A percentile compares a stretch with the other conserved stretches of the same genome.
These are phyloP conservation scores for Serrognathus titanus DNA, from an alignment of 2,888 invertebrate genomes.

Conservation along the genomic window DNA sequence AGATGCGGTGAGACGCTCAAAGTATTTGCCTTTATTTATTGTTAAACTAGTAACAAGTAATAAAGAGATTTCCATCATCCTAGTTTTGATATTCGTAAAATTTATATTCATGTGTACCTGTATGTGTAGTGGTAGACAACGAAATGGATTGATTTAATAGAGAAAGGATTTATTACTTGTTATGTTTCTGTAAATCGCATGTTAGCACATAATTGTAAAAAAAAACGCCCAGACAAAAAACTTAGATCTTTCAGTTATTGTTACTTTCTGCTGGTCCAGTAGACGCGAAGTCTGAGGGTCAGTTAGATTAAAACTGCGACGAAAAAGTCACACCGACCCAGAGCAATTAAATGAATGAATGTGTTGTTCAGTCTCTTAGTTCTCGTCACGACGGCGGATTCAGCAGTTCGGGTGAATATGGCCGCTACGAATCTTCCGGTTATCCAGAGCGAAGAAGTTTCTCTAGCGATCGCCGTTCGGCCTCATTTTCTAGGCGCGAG, in stretches of 20 bases:
- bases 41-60: not conserved
- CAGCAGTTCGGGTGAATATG: constrained; percentile 55
- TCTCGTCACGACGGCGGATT: constrained; percentile 46
- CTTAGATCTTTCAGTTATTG: not conserved
- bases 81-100: not conserved
- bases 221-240: not conserved
- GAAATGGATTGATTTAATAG: not conserved
- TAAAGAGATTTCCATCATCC: not conserved
- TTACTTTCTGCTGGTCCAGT: constrained; percentile 19
- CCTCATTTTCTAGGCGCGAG: constrained; percentile 38
- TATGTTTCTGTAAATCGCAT: not conserved
- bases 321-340: constrained; percentile 8
- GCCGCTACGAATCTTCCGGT: constrained; percentile 58
- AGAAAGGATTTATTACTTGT: constrained; percentile 2
- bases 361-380: constrained; percentile 47
- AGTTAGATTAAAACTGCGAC: not conserved
- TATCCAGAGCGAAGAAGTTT: constrained; percentile 57
- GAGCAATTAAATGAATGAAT: constrained; percentile 12
- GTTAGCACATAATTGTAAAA: not conserved
- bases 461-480: constrained; percentile 47
- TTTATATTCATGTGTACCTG: too few relatives aligned
- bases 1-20: not conserved
- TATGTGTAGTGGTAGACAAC: too few relatives aligned
- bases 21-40: too few relatives aligned
- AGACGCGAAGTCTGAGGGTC: constrained; percentile 38